These are phyloP conservation scores for Columba guinea DNA, from an alignment of 2,797 vertebrate genomes.

Conservation along the genomic window DNA sequence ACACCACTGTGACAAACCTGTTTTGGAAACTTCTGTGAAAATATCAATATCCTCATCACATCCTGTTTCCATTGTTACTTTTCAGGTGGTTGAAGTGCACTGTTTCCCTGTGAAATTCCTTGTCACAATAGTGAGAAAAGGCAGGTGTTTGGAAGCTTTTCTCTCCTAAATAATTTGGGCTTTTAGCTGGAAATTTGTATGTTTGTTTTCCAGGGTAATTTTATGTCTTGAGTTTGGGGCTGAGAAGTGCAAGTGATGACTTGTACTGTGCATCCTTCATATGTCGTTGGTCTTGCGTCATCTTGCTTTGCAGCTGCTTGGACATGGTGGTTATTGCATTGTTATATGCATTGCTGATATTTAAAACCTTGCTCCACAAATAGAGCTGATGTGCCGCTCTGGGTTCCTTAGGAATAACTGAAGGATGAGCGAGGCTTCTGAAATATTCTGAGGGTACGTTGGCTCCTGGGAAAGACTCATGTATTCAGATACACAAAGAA, in stretches of 20 bases:
- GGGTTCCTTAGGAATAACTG: background rate
- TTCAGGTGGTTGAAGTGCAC: slow-evolving; percentile 7
- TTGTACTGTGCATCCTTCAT: background rate
- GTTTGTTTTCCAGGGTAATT: background rate
- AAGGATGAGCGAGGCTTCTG: background rate
- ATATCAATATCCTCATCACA: background rate
- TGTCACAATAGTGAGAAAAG: slow-evolving; percentile 39
- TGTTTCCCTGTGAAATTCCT: slow-evolving; percentile 38
- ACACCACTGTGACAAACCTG: background rate
- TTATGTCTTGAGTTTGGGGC: background rate
- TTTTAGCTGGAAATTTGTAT: background rate
- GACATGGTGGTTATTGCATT: background rate
- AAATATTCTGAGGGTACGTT: background rate
- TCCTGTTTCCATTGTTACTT: slow-evolving; percentile 57
- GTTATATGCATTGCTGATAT: background rate
- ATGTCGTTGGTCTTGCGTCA: background rate
- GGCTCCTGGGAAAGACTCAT: background rate
- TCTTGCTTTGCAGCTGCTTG: background rate
- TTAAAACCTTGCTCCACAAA: background rate
- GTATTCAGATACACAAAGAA: background rate
- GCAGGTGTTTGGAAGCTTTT: slow-evolving; percentile 15
- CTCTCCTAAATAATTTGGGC: background rate
- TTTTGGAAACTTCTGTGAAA: slow-evolving; percentile 49
- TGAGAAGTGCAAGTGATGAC: background rate
- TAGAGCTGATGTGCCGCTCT: background rate